Percentiles rank a stretch among this genome's conserved stretches.
Evolutionary conservation across 2,888 invertebrate genomes (phyloP).

Genomic region (Patella ulyssiponensis): DNA sequence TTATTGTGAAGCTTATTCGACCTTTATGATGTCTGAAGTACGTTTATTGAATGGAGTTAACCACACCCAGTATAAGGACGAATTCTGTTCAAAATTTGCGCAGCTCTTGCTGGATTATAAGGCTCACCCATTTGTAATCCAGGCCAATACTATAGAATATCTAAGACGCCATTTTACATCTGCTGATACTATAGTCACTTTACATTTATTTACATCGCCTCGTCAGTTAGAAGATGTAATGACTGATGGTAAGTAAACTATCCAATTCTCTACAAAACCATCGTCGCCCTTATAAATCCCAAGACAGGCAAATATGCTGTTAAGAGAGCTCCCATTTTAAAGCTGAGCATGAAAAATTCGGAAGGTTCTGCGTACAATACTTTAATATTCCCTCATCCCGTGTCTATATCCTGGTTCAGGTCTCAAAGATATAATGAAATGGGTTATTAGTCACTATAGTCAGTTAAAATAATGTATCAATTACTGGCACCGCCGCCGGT

Average conservation of each 20-base stretch:
- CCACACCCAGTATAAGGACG: slow-evolving; percentile 32
- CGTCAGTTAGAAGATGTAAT: slow-evolving; percentile 34
- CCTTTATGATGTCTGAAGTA: slow-evolving; percentile 42
- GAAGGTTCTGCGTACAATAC: too few relatives aligned
- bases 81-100: slow-evolving; percentile 35
- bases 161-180: slow-evolving; percentile 36
- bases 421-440: too few relatives aligned
- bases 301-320: too few relatives aligned
- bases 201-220: slow-evolving; percentile 39
- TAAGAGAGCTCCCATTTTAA: too few relatives aligned
- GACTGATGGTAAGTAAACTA: slow-evolving; percentile 33
- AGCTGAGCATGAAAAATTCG: too few relatives aligned
- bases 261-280: too few relatives aligned
- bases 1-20: slow-evolving; percentile 18
- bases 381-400: too few relatives aligned
- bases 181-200: slow-evolving; percentile 34
- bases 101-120: slow-evolving; percentile 36
- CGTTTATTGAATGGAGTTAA: slow-evolving; percentile 23
- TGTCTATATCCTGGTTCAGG: too few relatives aligned
- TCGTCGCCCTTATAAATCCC: too few relatives aligned
- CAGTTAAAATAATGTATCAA: too few relatives aligned
- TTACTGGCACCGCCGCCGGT: too few relatives aligned
- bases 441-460: too few relatives aligned
- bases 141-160: slow-evolving; percentile 35
- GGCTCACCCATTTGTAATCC: slow-evolving; percentile 43